These are phyloP conservation scores for Ctenicera cuprea DNA, from an alignment of 2,888 invertebrate genomes.

Conservation along the genomic window DNA sequence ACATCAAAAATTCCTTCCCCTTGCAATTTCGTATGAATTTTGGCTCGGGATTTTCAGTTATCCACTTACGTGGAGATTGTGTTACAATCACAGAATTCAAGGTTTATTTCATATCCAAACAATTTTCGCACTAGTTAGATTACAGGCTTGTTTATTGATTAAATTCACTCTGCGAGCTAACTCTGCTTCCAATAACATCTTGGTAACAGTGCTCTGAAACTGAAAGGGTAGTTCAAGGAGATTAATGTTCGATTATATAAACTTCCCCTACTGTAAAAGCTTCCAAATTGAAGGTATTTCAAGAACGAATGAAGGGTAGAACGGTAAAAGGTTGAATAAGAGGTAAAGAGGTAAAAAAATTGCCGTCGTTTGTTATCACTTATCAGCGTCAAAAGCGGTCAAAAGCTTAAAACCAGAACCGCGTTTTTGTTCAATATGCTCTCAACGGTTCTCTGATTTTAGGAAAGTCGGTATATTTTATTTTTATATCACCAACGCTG, in stretches of 20 bases:
- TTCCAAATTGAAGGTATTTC: conserved; percentile 12
- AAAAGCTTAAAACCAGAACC: too few relatives aligned
- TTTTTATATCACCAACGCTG: neutral
- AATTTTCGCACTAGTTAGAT: neutral
- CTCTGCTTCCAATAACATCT: conserved; percentile 8
- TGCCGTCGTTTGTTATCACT: neutral
- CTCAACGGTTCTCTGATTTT: too few relatives aligned
- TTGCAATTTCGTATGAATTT: too few relatives aligned
- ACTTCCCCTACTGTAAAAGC: conserved; percentile 13
- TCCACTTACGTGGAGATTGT: too few relatives aligned
- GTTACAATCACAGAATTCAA: too few relatives aligned
- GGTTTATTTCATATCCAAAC: neutral
- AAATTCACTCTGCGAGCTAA: neutral
- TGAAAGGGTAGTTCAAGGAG: conserved; percentile 16
- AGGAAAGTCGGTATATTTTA: too few relatives aligned
- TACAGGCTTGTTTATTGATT: conserved; percentile 9
- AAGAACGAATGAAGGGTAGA: conserved; percentile 13
- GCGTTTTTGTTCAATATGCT: too few relatives aligned
- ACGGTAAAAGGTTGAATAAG: conserved; percentile 5
- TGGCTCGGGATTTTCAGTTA: too few relatives aligned
- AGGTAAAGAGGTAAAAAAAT: conserved; percentile 11
- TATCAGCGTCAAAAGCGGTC: too few relatives aligned
- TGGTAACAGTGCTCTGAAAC: neutral
- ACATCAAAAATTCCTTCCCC: too few relatives aligned
- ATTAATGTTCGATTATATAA: conserved; percentile 29